Evolutionary conservation across 1,140 invertebrate genomes (phyloP), one percentile per base, ranked within the genome.

Genomic region (Listronotus bonariensis): DNA sequence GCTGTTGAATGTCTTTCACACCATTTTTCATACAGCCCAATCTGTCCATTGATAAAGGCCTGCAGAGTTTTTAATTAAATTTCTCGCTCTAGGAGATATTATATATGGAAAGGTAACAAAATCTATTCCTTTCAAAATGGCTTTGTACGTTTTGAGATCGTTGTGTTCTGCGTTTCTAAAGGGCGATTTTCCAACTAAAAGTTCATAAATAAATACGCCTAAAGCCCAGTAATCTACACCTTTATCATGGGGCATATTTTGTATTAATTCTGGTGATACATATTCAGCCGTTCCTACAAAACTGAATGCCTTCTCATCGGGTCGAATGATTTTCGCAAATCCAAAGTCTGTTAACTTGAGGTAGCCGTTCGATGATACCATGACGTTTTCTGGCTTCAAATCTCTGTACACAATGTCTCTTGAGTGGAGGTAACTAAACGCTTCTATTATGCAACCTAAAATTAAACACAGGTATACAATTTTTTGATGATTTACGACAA

Each of bases 271-370:
- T 0, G 96, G 95, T 3, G 95, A 92, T 9, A 92, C 89, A 70
- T 95, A 95, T 76, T 93, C 92, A 0, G 93, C 93, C 2, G 93
- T 99, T 1, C 97, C 97, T 72, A 96, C 97, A 82, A 99, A 99
- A 2, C 97, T 99, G 88, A 93, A 98, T 0, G 97, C 97, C 80
- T 96, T 96, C 43, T 87, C 83, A 62, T 89, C 84, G 2, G 82
- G 77, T 3, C 87, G 84, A 42, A 98, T 83, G 68, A 89, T 86
- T 81, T 98, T 98, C 8, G 96, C 95, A 78, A 98, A 98, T n/a
- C 96, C 96, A 82, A 98, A 98, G 81, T 98, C 97, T 20, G 97
- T 94, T 91, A 98, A 78, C 86, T 97, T 97, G 18, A 97, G 86
- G 74, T 96, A 97, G 57, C 96, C 96, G 54, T 87, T 82, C 42